A percentile compares a stretch with the other conserved stretches of the same genome.
Evolutionary conservation across 1,140 invertebrate genomes (phyloP).

Genomic region (Goniozus legneri): DNA sequence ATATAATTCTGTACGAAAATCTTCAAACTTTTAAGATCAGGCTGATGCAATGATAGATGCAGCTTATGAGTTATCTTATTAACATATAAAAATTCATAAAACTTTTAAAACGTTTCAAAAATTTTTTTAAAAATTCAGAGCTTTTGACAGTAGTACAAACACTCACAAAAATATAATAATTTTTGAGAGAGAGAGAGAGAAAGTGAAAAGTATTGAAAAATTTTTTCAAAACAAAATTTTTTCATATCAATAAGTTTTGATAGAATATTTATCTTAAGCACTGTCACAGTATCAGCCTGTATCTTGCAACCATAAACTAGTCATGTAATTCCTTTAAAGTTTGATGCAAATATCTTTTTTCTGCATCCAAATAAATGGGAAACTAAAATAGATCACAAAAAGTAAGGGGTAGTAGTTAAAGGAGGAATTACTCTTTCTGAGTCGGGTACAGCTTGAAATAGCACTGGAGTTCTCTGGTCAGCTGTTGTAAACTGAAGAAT

Average conservation of each 20-base stretch:
- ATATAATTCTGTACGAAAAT: slow-evolving; percentile 25
- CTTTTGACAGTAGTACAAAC: not conserved
- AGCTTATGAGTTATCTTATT: slow-evolving; percentile 24
- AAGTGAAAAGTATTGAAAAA: not conserved
- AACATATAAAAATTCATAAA: slow-evolving; percentile 27
- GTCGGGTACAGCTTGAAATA: slow-evolving; percentile 94
- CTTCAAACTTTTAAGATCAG: slow-evolving; percentile 27
- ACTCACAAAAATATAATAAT: not conserved
- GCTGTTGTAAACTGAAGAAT: slow-evolving; percentile 81
- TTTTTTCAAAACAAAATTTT: not conserved
- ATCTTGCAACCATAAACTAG: slow-evolving; percentile 20
- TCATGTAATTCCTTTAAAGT: slow-evolving; percentile 31
- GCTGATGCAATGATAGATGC: slow-evolving; percentile 30
- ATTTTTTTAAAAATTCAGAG: slow-evolving; percentile 18
- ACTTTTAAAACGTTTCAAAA: slow-evolving; percentile 18
- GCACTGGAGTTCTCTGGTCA: slow-evolving; percentile 74
- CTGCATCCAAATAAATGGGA: slow-evolving; percentile 29
- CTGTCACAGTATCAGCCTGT: slow-evolving; percentile 32
- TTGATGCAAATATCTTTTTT: slow-evolving; percentile 27
- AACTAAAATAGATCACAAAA: slow-evolving; percentile 68
- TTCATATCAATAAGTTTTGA: not conserved
- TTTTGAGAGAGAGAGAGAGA: not conserved
- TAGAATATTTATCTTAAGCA: slow-evolving; percentile 23
- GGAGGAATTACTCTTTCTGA: slow-evolving; percentile 87
- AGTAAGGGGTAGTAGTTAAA: slow-evolving; percentile 91